phyloP scores from a whole-genome alignment of 2,113 vertebrate species.

The Xiphias gladius region DNA sequence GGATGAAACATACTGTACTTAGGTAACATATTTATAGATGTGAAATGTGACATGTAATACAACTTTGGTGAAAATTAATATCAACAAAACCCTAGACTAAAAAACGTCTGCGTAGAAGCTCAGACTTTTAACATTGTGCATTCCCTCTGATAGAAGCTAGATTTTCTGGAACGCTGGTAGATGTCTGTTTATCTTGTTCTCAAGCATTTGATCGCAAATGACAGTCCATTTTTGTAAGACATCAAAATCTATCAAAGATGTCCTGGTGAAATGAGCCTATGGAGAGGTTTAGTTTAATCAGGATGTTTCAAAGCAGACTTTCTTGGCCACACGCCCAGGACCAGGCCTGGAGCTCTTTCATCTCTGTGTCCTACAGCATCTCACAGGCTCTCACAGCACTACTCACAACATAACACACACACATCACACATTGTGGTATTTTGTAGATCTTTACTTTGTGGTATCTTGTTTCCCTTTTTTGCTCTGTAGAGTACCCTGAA shows the following conservation, averaged over 20 bases:
- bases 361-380: conserved; percentile 45
- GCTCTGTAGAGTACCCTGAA: background rate
- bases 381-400: conserved; percentile 34
- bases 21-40: background rate
- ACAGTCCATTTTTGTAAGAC: conserved; percentile 29
- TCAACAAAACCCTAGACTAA: background rate
- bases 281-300: conserved; percentile 50
- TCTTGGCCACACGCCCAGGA: conserved; percentile 56
- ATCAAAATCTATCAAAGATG: conserved; percentile 49
- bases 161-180: background rate
- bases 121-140: background rate
- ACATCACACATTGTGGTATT: conserved; percentile 26
- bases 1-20: conserved; percentile 6
- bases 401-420: conserved; percentile 33
- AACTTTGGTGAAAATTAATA: background rate
- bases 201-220: conserved; percentile 18
- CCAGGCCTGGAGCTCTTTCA: conserved; percentile 57
- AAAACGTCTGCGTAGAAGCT: background rate
- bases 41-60: background rate
- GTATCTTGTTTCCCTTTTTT: background rate
- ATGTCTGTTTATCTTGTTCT: conserved; percentile 1
- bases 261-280: conserved; percentile 25
- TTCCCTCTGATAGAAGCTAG: background rate
- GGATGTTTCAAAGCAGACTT: conserved; percentile 63
- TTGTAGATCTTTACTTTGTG: conserved; percentile 21